A percentile compares a stretch with the other conserved stretches of the same genome.
Conservation (phyloP, 2,888 invertebrate species). For the Drosophila yooni region DNA sequence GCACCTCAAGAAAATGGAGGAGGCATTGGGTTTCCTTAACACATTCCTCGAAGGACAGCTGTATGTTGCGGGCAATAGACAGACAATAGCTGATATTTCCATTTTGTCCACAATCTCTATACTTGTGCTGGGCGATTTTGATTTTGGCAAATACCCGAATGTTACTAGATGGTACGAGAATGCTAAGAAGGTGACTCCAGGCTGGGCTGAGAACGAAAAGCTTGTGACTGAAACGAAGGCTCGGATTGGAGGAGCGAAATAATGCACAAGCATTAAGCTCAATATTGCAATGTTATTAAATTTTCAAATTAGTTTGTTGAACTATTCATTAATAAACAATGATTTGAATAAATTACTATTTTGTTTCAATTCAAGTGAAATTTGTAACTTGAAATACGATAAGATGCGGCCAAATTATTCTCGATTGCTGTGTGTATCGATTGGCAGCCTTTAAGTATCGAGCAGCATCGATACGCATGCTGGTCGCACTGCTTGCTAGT, state of each 20-base stretch:
- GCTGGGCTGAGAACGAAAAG: constrained; percentile 87
- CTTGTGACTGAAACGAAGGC: constrained; percentile 86
- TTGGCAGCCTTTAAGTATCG: not conserved
- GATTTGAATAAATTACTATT: not conserved
- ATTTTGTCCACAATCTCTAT: constrained; percentile 89
- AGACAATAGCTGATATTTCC: constrained; percentile 92
- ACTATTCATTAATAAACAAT: not conserved
- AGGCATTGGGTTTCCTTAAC: constrained; percentile 89
- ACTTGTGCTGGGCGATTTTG: constrained; percentile 88
- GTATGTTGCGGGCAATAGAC: constrained; percentile 89
- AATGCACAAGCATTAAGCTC: not conserved
- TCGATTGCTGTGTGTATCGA: not conserved
- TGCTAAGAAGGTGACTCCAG: constrained; percentile 86
- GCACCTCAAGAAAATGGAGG: constrained; percentile 88
- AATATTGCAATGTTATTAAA: not conserved
- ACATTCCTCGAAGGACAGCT: constrained; percentile 89
- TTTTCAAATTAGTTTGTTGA: not conserved
- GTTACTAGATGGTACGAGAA: constrained; percentile 88
- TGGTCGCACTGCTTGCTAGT: constrained; percentile 37
- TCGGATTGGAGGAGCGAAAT: constrained; percentile 36
- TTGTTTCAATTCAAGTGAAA: not conserved
- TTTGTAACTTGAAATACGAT: not conserved
- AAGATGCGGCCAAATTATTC: not conserved
- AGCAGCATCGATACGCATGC: not conserved
- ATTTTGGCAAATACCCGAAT: constrained; percentile 89